A percentile compares a stretch with the other conserved stretches of the same genome.
These are phyloP conservation scores for Maconellicoccus hirsutus DNA, from an alignment of 1,140 invertebrate species.

Conservation along the genomic window DNA sequence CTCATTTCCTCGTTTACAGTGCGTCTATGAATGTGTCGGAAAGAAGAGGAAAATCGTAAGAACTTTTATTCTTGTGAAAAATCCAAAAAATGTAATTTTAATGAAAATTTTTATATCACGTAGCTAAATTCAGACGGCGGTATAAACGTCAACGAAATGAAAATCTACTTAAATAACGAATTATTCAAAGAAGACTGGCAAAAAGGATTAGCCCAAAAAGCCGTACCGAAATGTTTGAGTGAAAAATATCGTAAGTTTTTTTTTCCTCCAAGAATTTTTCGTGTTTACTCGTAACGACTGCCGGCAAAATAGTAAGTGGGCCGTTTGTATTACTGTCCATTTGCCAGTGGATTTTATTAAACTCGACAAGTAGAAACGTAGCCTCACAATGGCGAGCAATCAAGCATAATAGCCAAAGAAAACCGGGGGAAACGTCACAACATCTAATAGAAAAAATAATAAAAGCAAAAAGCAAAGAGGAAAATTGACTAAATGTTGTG, in stretches of 20 bases:
- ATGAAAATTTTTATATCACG: neutral
- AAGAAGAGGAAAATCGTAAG: slow-evolving; percentile 4
- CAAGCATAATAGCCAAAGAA: neutral
- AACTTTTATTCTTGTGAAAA: too few relatives aligned
- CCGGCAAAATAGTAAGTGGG: neutral
- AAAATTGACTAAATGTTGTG: slow-evolving; percentile 1
- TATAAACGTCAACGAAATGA: slow-evolving; percentile 13
- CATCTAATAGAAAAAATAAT: neutral
- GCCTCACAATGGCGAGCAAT: neutral
- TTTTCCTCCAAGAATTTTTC: neutral
- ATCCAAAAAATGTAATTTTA: neutral
- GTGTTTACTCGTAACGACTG: too few relatives aligned
- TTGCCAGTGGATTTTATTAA: neutral
- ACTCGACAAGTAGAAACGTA: slow-evolving; percentile 4
- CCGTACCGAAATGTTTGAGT: slow-evolving; percentile 24
- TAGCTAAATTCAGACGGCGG: neutral
- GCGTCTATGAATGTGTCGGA: neutral
- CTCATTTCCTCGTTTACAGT: neutral
- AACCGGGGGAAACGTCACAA: neutral
- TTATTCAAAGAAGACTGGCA: slow-evolving; percentile 28
- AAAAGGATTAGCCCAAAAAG: slow-evolving; percentile 25
- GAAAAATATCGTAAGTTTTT: slow-evolving; percentile 26
- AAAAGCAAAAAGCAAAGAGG: neutral
- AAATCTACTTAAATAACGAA: neutral
- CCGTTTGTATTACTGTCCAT: slow-evolving; percentile 4